A percentile compares a stretch with the other conserved stretches of the same genome.
phyloP scores from a whole-genome alignment of 2,888 invertebrate species.

The Charanyca ferruginea region DNA sequence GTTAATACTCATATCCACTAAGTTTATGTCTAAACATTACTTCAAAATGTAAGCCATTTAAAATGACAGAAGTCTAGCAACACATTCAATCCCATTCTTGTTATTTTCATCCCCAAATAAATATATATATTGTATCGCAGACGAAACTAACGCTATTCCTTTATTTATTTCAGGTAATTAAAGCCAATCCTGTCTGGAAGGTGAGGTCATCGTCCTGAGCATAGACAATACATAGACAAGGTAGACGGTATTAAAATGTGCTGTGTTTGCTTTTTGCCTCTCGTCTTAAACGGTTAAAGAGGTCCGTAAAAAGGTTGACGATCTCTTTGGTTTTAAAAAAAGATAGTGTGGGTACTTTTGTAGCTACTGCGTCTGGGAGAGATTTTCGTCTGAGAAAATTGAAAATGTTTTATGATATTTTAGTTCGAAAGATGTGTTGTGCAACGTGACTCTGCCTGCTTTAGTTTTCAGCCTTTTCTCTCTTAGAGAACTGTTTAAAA shows the following conservation, averaged over 20 bases:
- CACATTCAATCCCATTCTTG: not conserved
- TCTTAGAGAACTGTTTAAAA: no score
- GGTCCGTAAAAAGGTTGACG: slow-evolving; percentile 45
- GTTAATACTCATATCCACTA: no score
- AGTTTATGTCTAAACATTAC: no score
- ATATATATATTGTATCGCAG: slow-evolving; percentile 37
- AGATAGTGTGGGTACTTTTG: slow-evolving; percentile 15
- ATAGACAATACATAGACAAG: slow-evolving; percentile 43
- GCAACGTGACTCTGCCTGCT: not conserved
- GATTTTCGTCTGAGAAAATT: slow-evolving; percentile 10
- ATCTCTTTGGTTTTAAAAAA: slow-evolving; percentile 45
- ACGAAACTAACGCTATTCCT: slow-evolving; percentile 44
- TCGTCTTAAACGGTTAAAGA: slow-evolving; percentile 37
- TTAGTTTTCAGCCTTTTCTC: no score
- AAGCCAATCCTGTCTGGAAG: slow-evolving; percentile 40
- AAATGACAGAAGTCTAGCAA: no score
- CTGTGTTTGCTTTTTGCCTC: slow-evolving; percentile 39
- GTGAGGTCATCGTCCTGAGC: slow-evolving; percentile 15
- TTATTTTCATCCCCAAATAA: slow-evolving; percentile 1
- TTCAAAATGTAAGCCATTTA: no score
- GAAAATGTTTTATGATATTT: slow-evolving; percentile 25
- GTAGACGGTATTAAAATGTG: slow-evolving; percentile 49
- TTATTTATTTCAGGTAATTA: slow-evolving; percentile 62
- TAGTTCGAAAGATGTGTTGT: not conserved
- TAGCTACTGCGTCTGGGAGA: slow-evolving; percentile 33